phyloP scores from a whole-genome alignment of 1,140 invertebrate species.

The Drosophila navojoa region DNA sequence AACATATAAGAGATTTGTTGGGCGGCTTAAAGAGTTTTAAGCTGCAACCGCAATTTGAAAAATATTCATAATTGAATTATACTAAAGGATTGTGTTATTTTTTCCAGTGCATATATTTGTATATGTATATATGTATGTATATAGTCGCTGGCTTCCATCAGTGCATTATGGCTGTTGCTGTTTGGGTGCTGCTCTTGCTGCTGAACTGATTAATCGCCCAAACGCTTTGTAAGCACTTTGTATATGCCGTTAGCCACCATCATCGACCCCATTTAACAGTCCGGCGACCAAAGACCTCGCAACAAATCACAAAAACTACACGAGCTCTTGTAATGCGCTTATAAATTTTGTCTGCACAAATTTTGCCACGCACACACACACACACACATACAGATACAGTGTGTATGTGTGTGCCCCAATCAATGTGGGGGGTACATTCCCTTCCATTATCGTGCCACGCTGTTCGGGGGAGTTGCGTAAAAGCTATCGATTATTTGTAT shows the following conservation, averaged over 20 bases:
- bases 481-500: constrained; percentile 78
- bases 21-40: background rate
- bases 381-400: background rate
- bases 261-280: constrained; percentile 49
- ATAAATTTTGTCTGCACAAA: constrained; percentile 80
- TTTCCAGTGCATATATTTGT: background rate
- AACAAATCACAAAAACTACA: constrained; percentile 75
- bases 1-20: no score
- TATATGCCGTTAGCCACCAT: constrained; percentile 31
- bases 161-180: constrained; percentile 14
- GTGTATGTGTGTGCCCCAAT: background rate
- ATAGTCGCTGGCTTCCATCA: constrained; percentile 6
- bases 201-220: constrained; percentile 78
- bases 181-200: constrained; percentile 44
- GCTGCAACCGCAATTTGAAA: background rate
- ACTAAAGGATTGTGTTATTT: background rate
- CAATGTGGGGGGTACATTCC: no score
- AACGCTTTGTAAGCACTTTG: constrained; percentile 80
- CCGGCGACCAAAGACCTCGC: constrained; percentile 20
- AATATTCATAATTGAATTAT: background rate
- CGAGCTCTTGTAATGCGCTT: constrained; percentile 74
- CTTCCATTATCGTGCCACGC: background rate
- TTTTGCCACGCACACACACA: constrained; percentile 35
- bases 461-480: constrained; percentile 46
- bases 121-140: background rate